Evolutionary conservation across 2,888 invertebrate species (phyloP).

Genomic region (Rhagium mordax): DNA sequence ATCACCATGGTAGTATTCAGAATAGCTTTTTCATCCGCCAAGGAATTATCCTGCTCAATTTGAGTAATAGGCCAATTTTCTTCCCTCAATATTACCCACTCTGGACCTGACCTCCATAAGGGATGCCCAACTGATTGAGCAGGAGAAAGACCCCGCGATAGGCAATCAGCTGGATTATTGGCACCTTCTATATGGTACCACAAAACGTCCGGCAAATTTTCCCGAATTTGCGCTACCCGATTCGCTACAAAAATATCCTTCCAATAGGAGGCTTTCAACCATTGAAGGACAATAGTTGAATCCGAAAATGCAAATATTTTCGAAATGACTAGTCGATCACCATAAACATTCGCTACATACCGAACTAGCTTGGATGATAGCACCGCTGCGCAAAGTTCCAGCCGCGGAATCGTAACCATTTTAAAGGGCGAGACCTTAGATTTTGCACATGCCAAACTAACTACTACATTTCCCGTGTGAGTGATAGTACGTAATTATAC

Average conservation of each 20-base stretch:
- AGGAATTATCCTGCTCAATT: not conserved
- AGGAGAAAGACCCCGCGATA: not conserved
- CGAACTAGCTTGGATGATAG: not conserved
- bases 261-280: not conserved
- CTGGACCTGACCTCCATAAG: not conserved
- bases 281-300: not conserved
- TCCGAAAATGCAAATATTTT: not conserved
- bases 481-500: not conserved
- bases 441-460: not conserved
- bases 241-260: conserved; percentile 1
- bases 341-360: not conserved
- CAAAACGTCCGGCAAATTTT: not conserved
- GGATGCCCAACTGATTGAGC: not conserved
- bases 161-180: too few species aligned
- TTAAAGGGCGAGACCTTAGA: not conserved
- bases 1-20: not conserved
- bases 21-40: not conserved
- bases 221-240: not conserved
- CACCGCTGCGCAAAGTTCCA: not conserved
- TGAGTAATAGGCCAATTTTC: not conserved
- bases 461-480: not conserved
- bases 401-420: not conserved
- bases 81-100: not conserved
- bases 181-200: not conserved
- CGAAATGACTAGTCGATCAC: not conserved